Base-by-base conservation (phyloP, 2,797 vertebrate genomes). In the Craterocephalus amniculus region DNA sequence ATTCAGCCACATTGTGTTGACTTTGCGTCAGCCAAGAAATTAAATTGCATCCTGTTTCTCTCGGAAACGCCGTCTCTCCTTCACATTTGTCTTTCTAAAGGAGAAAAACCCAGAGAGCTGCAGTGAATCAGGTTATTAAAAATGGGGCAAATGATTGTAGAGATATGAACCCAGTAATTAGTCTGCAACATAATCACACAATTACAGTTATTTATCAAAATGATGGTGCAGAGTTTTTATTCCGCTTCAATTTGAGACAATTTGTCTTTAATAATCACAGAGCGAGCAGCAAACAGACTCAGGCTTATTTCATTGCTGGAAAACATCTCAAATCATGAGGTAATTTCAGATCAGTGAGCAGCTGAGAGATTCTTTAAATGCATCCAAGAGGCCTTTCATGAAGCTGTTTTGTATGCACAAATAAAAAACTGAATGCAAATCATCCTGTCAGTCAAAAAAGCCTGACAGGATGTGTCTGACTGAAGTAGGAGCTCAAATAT, bases 1-100 rank as follows among this genome's bases (percentile, higher is more conserved):
- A 68, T 78, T 68, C 72, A 40, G 58, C 58, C 76, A 73, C 67
- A 64, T 43, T 57, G 34, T 55, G 69, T 78, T 83, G 72, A 73
- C 69, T n/a, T 24, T 48, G 54, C 7, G 20, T 67, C 45, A 38
- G 71, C 68, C 80, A 34, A 67, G 26, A 38, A 61, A 76, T 76
- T 34, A 59, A 69, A 71, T 26, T 55, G 35, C 45, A 49, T 26
- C 66, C 58, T 57, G 59, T 74, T 38, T 67, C 40, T 58, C 1
- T 58, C 27, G 29, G 24, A 58, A 40, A 38, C 58, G 1, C 27
- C 20, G 11, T 24, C 38, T 43, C 26, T 54, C 2, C 20, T 26
- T 78, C 52, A 66, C 45, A n/a, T n/a, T 34, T 67, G 4, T 63
- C 64, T 40, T 54, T 12, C 2, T 26, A 5, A 58, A 34, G n/a